A percentile compares a stretch with the other conserved stretches of the same genome.
Conservation (phyloP, 2,113 vertebrate species). For the Gymnobelideus leadbeateri region DNA sequence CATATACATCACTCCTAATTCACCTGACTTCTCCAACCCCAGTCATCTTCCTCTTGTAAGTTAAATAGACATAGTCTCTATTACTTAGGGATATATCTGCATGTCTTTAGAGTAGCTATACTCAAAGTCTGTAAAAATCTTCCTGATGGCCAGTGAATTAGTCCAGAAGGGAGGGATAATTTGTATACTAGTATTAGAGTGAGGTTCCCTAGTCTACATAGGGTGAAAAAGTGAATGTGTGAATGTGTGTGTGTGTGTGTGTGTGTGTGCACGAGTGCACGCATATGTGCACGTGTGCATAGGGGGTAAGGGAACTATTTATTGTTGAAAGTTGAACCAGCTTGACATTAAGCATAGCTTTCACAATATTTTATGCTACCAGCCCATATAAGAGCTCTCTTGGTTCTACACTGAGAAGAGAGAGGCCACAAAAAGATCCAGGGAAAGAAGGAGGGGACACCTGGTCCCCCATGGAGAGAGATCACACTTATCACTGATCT, state of each 20-base stretch:
- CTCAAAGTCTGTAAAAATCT: not conserved
- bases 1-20: not conserved
- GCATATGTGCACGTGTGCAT: not conserved
- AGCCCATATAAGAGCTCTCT: conserved; percentile 35
- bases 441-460: not conserved
- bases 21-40: not conserved
- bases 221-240: conserved; percentile 5
- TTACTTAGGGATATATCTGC: conserved; percentile 1
- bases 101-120: not conserved
- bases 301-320: not conserved
- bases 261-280: not conserved
- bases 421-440: not conserved
- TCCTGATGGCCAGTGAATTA: not conserved
- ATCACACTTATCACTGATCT: not conserved
- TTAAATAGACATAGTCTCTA: conserved; percentile 1
- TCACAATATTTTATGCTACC: conserved; percentile 13
- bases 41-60: not conserved
- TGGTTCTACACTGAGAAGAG: conserved; percentile 9
- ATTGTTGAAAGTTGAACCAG: conserved; percentile 29
- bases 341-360: not conserved
- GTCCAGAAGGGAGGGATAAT: not conserved
- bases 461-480: not conserved
- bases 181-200: not conserved
- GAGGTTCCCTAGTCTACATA: not conserved
- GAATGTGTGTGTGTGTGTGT: not conserved